Conservation (phyloP, 1,140 invertebrate genomes). For the Atta cephalotes region DNA sequence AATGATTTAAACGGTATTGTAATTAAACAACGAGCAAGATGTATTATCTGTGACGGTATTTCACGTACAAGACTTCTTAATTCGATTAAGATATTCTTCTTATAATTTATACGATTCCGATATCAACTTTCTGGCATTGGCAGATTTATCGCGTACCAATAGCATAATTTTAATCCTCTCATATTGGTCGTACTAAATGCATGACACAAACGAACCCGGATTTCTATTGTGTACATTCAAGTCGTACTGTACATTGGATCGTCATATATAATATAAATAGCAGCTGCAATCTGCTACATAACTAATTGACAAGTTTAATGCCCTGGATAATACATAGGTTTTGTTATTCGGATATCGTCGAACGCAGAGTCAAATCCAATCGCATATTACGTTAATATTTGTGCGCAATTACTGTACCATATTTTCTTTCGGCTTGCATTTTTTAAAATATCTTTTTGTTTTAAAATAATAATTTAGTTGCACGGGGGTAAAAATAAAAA, state of each 20-base stretch:
- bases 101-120: slow-evolving; percentile 38
- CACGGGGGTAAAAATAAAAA: neutral
- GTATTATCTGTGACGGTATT: slow-evolving; percentile 8
- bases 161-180: slow-evolving; percentile 34
- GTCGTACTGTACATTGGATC: neutral
- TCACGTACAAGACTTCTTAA: slow-evolving; percentile 11
- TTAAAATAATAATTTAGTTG: neutral
- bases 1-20: neutral
- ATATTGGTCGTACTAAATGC: neutral
- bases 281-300: slow-evolving; percentile 20
- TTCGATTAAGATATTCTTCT: slow-evolving; percentile 33
- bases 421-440: neutral
- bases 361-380: neutral
- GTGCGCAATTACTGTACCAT: neutral
- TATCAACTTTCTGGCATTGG: slow-evolving; percentile 26
- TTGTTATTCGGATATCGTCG: slow-evolving; percentile 7
- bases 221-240: slow-evolving; percentile 27
- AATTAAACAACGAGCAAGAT: slow-evolving; percentile 6
- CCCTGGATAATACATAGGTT: slow-evolving; percentile 21
- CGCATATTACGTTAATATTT: neutral
- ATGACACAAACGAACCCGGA: slow-evolving; percentile 13
- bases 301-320: slow-evolving; percentile 46
- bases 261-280: neutral
- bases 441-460: neutral
- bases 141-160: slow-evolving; percentile 48